These are phyloP conservation scores for Corythoichthys intestinalis DNA, from an alignment of 2,113 vertebrate species.

Conservation along the genomic window DNA sequence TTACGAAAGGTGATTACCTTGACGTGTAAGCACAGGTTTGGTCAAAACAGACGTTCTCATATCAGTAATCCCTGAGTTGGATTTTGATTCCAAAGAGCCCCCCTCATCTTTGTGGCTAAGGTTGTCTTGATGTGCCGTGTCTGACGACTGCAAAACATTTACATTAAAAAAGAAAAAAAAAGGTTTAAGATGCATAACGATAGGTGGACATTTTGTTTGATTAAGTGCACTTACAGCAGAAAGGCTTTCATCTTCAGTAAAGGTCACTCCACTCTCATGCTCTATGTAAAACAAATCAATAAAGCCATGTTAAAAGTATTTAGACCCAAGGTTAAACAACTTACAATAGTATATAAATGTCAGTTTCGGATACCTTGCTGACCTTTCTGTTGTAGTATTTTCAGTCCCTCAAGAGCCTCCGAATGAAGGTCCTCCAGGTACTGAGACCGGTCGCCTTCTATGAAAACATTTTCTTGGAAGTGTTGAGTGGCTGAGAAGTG, in stretches of 20 bases:
- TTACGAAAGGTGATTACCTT: slow-evolving; percentile 56
- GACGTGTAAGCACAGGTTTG: slow-evolving; percentile 58
- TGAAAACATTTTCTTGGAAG: slow-evolving; percentile 91
- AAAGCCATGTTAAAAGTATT: neutral
- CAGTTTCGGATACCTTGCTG: slow-evolving; percentile 5
- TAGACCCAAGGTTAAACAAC: neutral
- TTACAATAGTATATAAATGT: neutral
- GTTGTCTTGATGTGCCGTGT: slow-evolving; percentile 61
- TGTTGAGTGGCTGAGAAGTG: slow-evolving; percentile 72
- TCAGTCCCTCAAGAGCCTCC: slow-evolving; percentile 89
- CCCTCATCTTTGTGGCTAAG: slow-evolving; percentile 72
- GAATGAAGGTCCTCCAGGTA: slow-evolving; percentile 90
- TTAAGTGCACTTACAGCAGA: slow-evolving; percentile 48
- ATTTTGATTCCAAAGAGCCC: slow-evolving; percentile 40
- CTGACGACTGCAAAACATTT: slow-evolving; percentile 65
- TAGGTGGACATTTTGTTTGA: neutral
- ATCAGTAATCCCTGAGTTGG: slow-evolving; percentile 43
- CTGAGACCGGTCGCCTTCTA: slow-evolving; percentile 81
- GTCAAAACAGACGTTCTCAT: slow-evolving; percentile 42
- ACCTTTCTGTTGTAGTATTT: slow-evolving; percentile 90
- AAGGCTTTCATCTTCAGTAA: slow-evolving; percentile 75
- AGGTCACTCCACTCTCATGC: slow-evolving; percentile 76
- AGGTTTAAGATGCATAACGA: neutral
- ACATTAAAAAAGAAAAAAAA: neutral
- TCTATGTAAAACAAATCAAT: slow-evolving; percentile 63